A percentile compares a stretch with the other conserved stretches of the same genome.
phyloP scores from a whole-genome alignment of 1,140 invertebrate species.

The Hirudo medicinalis region DNA sequence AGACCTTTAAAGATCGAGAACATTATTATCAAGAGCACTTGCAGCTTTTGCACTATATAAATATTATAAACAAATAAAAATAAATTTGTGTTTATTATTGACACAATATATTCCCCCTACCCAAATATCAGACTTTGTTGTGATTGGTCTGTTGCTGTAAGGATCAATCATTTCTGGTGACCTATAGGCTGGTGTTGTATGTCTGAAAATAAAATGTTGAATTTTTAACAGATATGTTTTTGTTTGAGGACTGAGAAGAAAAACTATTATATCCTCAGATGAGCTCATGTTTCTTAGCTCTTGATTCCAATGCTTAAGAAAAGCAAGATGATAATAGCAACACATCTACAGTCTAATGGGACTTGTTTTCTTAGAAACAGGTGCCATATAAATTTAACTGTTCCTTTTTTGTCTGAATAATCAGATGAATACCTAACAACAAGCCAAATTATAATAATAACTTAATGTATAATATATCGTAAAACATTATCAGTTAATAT shows the following conservation, averaged over 20 bases:
- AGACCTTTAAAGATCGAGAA: background rate
- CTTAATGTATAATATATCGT: background rate
- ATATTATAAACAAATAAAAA: background rate
- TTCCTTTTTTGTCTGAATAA: background rate
- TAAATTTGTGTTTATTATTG: background rate
- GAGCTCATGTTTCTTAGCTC: too few relatives aligned
- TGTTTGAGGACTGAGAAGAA: background rate
- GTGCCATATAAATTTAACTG: background rate
- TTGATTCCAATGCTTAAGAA: background rate
- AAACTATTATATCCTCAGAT: too few relatives aligned
- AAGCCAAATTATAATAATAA: background rate
- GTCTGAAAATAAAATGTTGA: constrained; percentile 39
- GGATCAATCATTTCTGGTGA: constrained; percentile 92
- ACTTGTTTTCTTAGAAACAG: background rate
- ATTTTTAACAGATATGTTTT: background rate
- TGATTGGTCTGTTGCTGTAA: constrained; percentile 70
- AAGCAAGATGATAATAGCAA: background rate
- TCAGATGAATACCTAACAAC: background rate
- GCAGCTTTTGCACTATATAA: too few relatives aligned
- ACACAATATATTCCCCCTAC: constrained; percentile 39
- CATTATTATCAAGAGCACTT: background rate
- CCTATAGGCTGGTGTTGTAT: constrained; percentile 82
- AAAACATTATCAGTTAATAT: background rate
- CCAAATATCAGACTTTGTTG: constrained; percentile 83
- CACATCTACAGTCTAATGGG: too few relatives aligned